Conservation (phyloP, 1,140 invertebrate species). For the Bombus sylvicola region DNA sequence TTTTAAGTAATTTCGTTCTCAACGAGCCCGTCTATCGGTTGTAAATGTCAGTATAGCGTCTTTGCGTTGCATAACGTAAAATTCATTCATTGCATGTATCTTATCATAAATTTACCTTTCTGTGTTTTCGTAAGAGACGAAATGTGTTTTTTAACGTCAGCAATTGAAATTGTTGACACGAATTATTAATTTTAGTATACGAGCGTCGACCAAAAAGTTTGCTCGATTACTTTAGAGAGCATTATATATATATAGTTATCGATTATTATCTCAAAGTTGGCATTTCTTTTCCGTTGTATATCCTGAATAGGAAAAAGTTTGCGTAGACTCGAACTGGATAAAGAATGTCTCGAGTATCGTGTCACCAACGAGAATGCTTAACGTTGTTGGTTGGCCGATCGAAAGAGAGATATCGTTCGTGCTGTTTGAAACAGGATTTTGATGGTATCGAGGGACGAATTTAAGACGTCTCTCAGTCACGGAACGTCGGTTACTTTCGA, state of each 20-base stretch:
- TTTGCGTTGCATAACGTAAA: neutral
- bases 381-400: neutral
- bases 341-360: neutral
- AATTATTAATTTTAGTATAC: neutral
- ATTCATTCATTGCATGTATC: too few species aligned
- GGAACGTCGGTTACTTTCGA: neutral
- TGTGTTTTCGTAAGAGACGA: neutral
- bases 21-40: too few species aligned
- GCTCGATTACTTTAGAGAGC: too few species aligned
- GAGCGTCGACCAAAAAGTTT: too few species aligned
- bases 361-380: neutral
- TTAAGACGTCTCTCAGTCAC: neutral
- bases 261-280: neutral
- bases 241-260: neutral
- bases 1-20: neutral
- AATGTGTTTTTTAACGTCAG: neutral
- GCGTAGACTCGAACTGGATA: neutral
- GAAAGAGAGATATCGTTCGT: neutral
- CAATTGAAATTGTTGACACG: neutral
- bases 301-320: neutral
- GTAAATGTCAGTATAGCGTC: neutral
- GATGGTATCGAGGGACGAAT: conserved; percentile 11
- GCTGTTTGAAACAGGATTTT: neutral
- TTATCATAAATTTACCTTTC: neutral
- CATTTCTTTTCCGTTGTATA: neutral